A percentile compares a stretch with the other conserved stretches of the same genome.
phyloP scores from a whole-genome alignment of 2,888 invertebrate species.

The Leptinotarsa rubiginosa region DNA sequence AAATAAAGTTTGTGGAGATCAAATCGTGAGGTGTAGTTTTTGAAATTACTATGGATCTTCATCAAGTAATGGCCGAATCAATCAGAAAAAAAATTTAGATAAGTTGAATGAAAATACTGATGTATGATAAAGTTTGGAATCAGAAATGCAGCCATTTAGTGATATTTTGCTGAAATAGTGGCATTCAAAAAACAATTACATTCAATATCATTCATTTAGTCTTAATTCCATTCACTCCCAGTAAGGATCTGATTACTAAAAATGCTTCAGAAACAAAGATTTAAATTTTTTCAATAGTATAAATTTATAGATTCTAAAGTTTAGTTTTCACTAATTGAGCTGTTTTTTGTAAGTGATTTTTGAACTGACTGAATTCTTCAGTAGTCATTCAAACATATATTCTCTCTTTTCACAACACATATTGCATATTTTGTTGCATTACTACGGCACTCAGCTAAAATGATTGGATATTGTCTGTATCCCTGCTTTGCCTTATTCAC shows the following conservation, averaged over 20 bases:
- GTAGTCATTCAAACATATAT: constrained; percentile 79
- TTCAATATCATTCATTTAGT: constrained; percentile 96
- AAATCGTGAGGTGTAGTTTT: too few relatives aligned
- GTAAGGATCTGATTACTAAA: constrained; percentile 73
- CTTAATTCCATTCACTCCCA: constrained; percentile 82
- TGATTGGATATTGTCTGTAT: constrained; percentile 78
- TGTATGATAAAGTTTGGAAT: constrained; percentile 83
- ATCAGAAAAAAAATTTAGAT: too few relatives aligned
- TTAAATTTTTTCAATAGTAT: neutral
- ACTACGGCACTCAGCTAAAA: constrained; percentile 79
- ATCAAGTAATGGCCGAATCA: too few relatives aligned
- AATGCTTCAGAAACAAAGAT: constrained; percentile 64
- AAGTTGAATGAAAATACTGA: constrained; percentile 82
- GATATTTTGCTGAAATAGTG: constrained; percentile 81
- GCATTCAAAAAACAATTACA: constrained; percentile 65
- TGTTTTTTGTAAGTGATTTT: constrained; percentile 77
- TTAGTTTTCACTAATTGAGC: constrained; percentile 78
- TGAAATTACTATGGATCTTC: too few relatives aligned
- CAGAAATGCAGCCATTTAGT: constrained; percentile 86
- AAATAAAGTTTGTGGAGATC: too few relatives aligned
- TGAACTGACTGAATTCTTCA: constrained; percentile 82
- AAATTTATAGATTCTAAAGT: constrained; percentile 69
- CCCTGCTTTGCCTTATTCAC: constrained; percentile 81
- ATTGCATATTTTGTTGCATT: constrained; percentile 80
- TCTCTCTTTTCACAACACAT: constrained; percentile 81